phyloP scores from a whole-genome alignment of 1,140 invertebrate genomes.

The Lepidotrigona ventralis region DNA sequence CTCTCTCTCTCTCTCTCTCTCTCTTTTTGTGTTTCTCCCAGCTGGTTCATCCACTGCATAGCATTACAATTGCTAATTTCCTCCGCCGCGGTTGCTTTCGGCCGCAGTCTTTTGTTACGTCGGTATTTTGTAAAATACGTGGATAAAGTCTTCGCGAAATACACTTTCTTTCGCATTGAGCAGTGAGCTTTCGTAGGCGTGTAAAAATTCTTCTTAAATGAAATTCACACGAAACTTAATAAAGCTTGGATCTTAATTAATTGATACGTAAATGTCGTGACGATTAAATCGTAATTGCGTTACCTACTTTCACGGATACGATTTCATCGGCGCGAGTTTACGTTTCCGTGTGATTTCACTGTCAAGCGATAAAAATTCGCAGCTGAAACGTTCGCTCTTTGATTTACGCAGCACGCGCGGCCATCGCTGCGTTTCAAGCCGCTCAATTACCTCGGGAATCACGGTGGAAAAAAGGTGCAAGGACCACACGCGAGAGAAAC shows the following conservation, averaged over 20 bases:
- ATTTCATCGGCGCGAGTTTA: background rate
- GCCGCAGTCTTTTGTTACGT: constrained; percentile 52
- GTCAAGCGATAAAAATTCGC: background rate
- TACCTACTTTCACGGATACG: too few relatives aligned
- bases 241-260: background rate
- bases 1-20: constrained; percentile 19
- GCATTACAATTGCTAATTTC: constrained; percentile 81
- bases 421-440: too few relatives aligned
- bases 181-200: background rate
- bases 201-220: background rate
- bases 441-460: background rate
- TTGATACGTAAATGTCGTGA: background rate
- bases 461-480: background rate
- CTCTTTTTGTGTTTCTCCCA: background rate
- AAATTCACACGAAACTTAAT: background rate
- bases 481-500: background rate
- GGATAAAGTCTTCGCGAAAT: too few relatives aligned
- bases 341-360: background rate
- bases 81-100: constrained; percentile 72
- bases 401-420: too few relatives aligned
- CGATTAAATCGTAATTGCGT: too few relatives aligned
- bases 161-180: background rate
- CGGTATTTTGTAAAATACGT: too few relatives aligned
- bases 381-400: background rate
- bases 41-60: constrained; percentile 62